Evolutionary conservation across 2,797 vertebrate genomes (phyloP).

Genomic region (Neosilurus mollespiculum): DNA sequence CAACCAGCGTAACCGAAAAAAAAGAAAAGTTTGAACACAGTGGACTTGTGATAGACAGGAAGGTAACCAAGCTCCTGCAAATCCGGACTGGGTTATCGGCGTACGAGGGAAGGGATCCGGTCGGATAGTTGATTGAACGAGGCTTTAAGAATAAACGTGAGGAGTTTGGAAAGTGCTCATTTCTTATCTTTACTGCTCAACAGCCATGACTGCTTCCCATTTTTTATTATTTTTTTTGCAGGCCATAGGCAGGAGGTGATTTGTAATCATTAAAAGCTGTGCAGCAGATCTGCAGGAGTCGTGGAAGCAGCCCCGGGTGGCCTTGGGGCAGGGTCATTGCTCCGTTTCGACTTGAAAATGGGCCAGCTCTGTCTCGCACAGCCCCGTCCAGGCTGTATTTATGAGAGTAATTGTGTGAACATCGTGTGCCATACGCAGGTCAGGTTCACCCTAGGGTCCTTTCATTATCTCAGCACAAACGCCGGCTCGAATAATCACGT

Average conservation of each 20-base stretch:
- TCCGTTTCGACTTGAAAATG: slow-evolving; percentile 43
- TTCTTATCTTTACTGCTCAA: slow-evolving; percentile 48
- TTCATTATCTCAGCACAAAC: slow-evolving; percentile 45
- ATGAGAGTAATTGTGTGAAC: slow-evolving; percentile 50
- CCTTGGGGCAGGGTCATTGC: slow-evolving; percentile 27
- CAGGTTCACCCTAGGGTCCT: slow-evolving; percentile 39
- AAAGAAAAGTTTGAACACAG: slow-evolving; percentile 22
- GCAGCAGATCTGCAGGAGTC: slow-evolving; percentile 32
- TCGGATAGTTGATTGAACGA: slow-evolving; percentile 29
- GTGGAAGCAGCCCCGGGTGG: slow-evolving; percentile 3
- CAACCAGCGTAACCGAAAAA: neutral
- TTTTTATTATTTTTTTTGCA: neutral
- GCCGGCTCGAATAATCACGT: slow-evolving; percentile 21
- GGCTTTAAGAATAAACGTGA: slow-evolving; percentile 34
- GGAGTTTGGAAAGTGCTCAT: slow-evolving; percentile 27
- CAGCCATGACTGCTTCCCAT: slow-evolving; percentile 32
- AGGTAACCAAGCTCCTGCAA: neutral
- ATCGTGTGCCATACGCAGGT: slow-evolving; percentile 31
- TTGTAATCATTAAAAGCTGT: slow-evolving; percentile 54
- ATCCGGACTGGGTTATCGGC: too few relatives aligned
- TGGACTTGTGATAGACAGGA: slow-evolving; percentile 21
- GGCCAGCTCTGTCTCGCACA: slow-evolving; percentile 10
- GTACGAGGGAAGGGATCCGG: neutral
- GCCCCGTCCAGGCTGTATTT: slow-evolving; percentile 23
- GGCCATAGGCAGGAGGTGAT: slow-evolving; percentile 34